Evolutionary conservation across 2,113 vertebrate genomes (phyloP).

Genomic region (Verasper variegatus): DNA sequence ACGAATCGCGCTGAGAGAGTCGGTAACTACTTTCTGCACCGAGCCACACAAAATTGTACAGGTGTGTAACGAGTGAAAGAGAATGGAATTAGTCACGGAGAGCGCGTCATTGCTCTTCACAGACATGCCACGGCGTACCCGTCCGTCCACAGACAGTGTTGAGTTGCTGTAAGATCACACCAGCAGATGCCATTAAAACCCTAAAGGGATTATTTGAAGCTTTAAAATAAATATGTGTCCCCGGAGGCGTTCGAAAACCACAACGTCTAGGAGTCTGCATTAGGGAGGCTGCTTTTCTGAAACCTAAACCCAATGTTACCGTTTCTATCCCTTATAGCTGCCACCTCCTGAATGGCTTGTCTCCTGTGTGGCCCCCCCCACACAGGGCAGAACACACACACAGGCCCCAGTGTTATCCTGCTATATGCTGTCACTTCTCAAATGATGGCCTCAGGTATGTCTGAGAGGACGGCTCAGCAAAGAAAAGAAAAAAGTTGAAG

Average conservation of each 20-base stretch:
- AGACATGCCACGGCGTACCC: constrained; percentile 33
- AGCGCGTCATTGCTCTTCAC: constrained; percentile 19
- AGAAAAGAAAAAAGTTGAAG: too few relatives aligned
- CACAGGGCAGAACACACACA: constrained; percentile 35
- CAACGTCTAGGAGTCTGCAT: constrained; percentile 17
- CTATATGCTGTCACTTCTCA: background rate
- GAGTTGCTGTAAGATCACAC: constrained; percentile 66
- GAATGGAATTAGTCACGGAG: constrained; percentile 14
- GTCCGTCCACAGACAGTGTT: constrained; percentile 53
- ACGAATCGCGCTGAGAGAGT: background rate
- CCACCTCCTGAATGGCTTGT: constrained; percentile 31
- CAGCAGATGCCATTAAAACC: constrained; percentile 56
- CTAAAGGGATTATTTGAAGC: constrained; percentile 53
- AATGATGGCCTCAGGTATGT: background rate
- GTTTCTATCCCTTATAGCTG: constrained; percentile 36
- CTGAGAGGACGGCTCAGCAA: background rate
- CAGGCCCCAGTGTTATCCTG: background rate
- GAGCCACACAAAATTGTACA: constrained; percentile 3
- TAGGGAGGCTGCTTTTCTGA: constrained; percentile 41
- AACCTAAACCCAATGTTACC: constrained; percentile 56
- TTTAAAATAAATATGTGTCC: constrained; percentile 61
- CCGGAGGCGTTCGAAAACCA: constrained; percentile 41
- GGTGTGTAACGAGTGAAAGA: background rate
- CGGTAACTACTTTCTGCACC: background rate
- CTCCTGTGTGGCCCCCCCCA: constrained; percentile 35